Conservation (phyloP, 2,113 vertebrate species). For the Casuarius casuarius region DNA sequence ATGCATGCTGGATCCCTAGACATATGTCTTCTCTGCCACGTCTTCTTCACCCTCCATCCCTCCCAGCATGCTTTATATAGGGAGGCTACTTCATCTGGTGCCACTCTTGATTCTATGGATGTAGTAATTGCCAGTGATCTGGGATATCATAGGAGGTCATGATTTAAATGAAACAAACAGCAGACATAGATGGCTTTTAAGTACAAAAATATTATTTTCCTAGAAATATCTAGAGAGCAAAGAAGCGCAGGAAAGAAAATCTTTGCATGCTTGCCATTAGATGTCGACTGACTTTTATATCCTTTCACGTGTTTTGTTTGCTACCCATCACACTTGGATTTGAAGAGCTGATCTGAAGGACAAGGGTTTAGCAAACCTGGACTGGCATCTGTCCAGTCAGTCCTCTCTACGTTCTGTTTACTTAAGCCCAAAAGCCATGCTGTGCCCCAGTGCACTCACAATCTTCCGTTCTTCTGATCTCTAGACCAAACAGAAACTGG, state of each 20-base stretch:
- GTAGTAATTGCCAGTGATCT: background rate
- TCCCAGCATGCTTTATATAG: background rate
- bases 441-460: background rate
- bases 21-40: background rate
- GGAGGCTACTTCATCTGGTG: background rate
- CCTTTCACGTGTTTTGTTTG: background rate
- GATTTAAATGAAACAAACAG: background rate
- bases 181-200: background rate
- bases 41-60: background rate
- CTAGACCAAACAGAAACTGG: background rate
- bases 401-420: background rate
- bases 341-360: slow-evolving; percentile 2
- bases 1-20: background rate
- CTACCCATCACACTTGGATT: background rate
- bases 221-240: background rate
- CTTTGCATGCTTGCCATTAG: background rate
- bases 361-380: background rate
- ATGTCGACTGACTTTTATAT: background rate
- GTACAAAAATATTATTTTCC: background rate
- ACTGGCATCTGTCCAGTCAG: background rate
- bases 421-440: background rate
- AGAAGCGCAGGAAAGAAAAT: background rate
- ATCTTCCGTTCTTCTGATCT: background rate
- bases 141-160: background rate
- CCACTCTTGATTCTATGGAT: background rate